Evolutionary conservation across 2,113 vertebrate genomes (phyloP).

Genomic region (Montifringilla adamsi): DNA sequence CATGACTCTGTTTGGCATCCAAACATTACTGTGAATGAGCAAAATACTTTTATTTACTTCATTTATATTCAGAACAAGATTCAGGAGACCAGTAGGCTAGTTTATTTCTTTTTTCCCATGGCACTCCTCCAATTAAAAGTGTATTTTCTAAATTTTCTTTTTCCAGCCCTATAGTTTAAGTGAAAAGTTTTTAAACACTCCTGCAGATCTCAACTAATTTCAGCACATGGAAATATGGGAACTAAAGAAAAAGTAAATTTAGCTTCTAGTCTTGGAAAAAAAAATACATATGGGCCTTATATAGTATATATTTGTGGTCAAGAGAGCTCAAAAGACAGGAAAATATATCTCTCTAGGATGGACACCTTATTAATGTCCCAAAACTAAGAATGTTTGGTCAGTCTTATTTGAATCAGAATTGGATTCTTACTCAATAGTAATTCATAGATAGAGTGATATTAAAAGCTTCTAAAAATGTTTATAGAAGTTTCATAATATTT

Average conservation of each 20-base stretch:
- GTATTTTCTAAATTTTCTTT: neutral
- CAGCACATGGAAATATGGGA: neutral
- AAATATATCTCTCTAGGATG: neutral
- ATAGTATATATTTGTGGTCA: neutral
- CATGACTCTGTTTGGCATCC: neutral
- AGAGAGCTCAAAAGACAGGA: neutral
- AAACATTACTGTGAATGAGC: neutral
- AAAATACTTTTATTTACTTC: neutral
- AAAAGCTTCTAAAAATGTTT: neutral
- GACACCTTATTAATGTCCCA: neutral
- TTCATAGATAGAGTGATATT: neutral
- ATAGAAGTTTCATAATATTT: neutral
- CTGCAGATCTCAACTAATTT: neutral
- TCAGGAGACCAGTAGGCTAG: neutral
- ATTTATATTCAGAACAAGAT: neutral
- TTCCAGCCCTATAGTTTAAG: neutral
- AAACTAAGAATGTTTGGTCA: neutral
- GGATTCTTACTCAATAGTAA: neutral
- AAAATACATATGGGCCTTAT: fast-evolving
- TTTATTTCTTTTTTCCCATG: neutral
- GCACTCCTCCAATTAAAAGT: neutral
- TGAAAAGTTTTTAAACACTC: neutral
- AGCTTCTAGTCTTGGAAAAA: neutral
- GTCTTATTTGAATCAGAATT: neutral
- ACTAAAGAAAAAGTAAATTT: neutral